These are phyloP conservation scores for Gadus macrocephalus DNA, from an alignment of 2,113 vertebrate genomes.

Conservation along the genomic window DNA sequence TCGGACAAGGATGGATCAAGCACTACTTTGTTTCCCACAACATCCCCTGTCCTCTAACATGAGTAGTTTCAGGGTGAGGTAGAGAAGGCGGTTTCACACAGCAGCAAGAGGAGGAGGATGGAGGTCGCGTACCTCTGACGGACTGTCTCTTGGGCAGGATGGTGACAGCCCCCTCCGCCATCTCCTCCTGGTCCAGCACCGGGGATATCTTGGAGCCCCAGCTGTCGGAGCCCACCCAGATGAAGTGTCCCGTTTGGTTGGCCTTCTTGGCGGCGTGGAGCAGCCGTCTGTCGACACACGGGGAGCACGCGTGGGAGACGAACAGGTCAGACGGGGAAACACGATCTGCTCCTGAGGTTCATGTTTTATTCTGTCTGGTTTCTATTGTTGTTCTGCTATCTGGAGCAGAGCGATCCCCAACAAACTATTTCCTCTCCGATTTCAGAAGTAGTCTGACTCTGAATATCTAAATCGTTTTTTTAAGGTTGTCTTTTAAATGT, in stretches of 20 bases:
- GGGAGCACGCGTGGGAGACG: constrained; percentile 35
- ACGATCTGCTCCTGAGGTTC: no score
- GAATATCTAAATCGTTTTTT: no score
- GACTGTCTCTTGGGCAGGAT: constrained; percentile 91
- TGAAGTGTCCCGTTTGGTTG: constrained; percentile 94
- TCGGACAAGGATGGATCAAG: no score
- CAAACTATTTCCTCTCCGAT: neutral
- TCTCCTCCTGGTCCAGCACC: constrained; percentile 88
- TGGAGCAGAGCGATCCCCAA: neutral
- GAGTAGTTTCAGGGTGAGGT: neutral
- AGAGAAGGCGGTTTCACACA: no score
- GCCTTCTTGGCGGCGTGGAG: constrained; percentile 89
- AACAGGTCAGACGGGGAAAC: constrained; percentile 2
- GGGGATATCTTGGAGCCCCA: constrained; percentile 97
- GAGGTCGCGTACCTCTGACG: constrained; percentile 77
- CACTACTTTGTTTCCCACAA: no score
- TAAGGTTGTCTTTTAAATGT: no score
- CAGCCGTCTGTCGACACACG: constrained; percentile 78
- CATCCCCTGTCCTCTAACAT: no score
- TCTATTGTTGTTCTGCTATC: neutral
- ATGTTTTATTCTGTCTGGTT: no score
- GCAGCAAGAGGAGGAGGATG: no score
- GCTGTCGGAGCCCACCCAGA: constrained; percentile 98
- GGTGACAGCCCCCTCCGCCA: constrained; percentile 92
- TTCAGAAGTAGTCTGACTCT: no score